Evolutionary conservation across 2,888 invertebrate genomes (phyloP).

Genomic region (Cerastoderma edule): DNA sequence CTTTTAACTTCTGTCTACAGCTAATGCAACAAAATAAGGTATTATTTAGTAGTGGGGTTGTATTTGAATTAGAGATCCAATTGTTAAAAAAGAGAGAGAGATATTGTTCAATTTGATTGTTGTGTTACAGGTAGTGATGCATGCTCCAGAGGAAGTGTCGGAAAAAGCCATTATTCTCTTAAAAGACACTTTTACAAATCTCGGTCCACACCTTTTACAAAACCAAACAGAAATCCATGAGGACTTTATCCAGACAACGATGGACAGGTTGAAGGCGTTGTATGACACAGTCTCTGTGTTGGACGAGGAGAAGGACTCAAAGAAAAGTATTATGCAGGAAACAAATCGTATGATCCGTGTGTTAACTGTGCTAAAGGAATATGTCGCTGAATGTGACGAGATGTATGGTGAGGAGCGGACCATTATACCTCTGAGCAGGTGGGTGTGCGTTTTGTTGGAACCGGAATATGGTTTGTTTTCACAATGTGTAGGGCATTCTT

Average conservation of each 20-base stretch:
- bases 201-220: constrained; percentile 93
- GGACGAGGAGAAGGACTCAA: constrained; percentile 84
- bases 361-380: constrained; percentile 96
- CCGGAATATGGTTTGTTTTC: too few relatives aligned
- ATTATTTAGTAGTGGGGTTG: too few relatives aligned
- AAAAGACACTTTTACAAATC: constrained; percentile 96
- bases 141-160: constrained; percentile 96
- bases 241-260: constrained; percentile 95
- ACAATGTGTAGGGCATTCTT: too few relatives aligned
- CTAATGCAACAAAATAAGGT: too few relatives aligned
- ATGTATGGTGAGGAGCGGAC: constrained; percentile 91
- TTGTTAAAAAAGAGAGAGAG: too few relatives aligned
- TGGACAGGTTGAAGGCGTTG: constrained; percentile 90
- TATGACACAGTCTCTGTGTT: constrained; percentile 89
- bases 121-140: constrained; percentile 90
- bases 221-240: constrained; percentile 93
- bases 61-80: too few relatives aligned
- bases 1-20: too few relatives aligned
- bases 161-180: constrained; percentile 95
- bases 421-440: constrained; percentile 93
- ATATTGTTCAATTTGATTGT: too few relatives aligned
- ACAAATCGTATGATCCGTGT: constrained; percentile 93
- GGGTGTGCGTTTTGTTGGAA: constrained; percentile 43
- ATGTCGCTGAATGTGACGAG: constrained; percentile 95
- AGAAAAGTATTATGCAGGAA: constrained; percentile 87